Base-by-base conservation (phyloP, 2,113 vertebrate genomes). In the Tragelaphus strepsiceros region DNA sequence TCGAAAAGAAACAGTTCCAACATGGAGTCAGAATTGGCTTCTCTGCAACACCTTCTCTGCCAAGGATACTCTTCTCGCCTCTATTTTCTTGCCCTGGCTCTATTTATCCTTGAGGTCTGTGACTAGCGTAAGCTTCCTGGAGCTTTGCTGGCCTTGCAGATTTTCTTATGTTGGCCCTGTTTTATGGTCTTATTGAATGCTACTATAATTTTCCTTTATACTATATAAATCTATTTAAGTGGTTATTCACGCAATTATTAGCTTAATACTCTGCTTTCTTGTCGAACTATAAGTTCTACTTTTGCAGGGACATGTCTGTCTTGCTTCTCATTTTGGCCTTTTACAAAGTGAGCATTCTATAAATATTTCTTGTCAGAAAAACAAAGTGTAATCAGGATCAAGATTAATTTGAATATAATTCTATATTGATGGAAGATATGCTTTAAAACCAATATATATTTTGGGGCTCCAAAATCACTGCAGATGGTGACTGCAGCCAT, bases 171-270 rank as follows among this genome's bases (percentile, higher is more conserved):
- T 91, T 91, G 32, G 90, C 10, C 96, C 77, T 97, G 51, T 89
- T 97, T 97, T 95, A 97, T 86, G 64, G 43, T 86, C 78, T 95
- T 88, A 95, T 28, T 88, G 88, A 95, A 97, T 96, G 58, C 10
- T 93, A 51, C 95, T 95, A 51, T 97, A 95, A 97, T 89, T 97
- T 96, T 95, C n/a, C 89, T 94, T 98, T 85, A 86, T 94, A 91
- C 64, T 95, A 21, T 39, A 92, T 93, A 96, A 97, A 93, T 95
- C 77, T 96, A 97, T 94, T 97, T 94, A 91, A 97, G 64, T 92
- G 43, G 67, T 89, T 97, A 97, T 89, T 88, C 92, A 95, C 90
- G 90, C n/a, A 81, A 94, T 97, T 96, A 96, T 87, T 94, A 96
- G 30, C 91, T 94, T 94, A 95, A 92, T 94, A 53, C 28, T 67